These are phyloP conservation scores for Hydrotaea cyrtoneurina DNA, from an alignment of 2,888 invertebrate species.

Conservation along the genomic window DNA sequence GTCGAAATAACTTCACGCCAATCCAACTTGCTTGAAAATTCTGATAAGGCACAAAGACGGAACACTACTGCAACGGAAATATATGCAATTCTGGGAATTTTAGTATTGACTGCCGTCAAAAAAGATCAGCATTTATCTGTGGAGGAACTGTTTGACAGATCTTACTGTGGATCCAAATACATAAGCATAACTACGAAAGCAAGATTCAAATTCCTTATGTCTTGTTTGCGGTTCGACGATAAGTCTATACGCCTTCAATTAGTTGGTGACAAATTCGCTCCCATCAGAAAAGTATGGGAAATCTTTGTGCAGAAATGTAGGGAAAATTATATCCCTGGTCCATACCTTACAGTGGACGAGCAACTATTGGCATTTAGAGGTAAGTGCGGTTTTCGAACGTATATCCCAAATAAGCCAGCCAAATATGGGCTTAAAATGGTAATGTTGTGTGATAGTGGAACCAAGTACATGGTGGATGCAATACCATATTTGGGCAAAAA, in stretches of 20 bases:
- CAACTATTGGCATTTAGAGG: constrained; percentile 24
- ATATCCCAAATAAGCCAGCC: constrained; percentile 59
- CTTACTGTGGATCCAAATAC: constrained; percentile 48
- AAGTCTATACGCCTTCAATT: constrained; percentile 12
- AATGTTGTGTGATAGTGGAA: constrained; percentile 51
- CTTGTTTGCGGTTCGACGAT: constrained; percentile 41
- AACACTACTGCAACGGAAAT: constrained; percentile 43
- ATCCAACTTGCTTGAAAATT: neutral
- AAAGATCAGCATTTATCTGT: constrained; percentile 44
- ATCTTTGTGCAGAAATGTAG: constrained; percentile 58
- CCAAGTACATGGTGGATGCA: constrained; percentile 55
- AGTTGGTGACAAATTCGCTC: constrained; percentile 39
- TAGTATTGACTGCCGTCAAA: constrained; percentile 42
- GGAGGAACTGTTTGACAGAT: constrained; percentile 46
- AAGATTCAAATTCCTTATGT: constrained; percentile 25
- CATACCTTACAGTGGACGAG: constrained; percentile 18
- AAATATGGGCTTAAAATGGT: constrained; percentile 60
- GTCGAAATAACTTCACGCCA: constrained; percentile 26
- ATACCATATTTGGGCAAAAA: constrained; percentile 54
- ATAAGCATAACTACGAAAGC: constrained; percentile 46
- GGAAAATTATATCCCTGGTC: constrained; percentile 48
- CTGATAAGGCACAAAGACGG: constrained; percentile 38
- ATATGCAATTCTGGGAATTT: constrained; percentile 28
- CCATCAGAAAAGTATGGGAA: constrained; percentile 48
- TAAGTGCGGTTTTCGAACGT: constrained; percentile 41